Percentiles rank a stretch among this genome's conserved stretches.
Evolutionary conservation across 2,797 vertebrate genomes (phyloP).

Genomic region (Parambassis ranga): DNA sequence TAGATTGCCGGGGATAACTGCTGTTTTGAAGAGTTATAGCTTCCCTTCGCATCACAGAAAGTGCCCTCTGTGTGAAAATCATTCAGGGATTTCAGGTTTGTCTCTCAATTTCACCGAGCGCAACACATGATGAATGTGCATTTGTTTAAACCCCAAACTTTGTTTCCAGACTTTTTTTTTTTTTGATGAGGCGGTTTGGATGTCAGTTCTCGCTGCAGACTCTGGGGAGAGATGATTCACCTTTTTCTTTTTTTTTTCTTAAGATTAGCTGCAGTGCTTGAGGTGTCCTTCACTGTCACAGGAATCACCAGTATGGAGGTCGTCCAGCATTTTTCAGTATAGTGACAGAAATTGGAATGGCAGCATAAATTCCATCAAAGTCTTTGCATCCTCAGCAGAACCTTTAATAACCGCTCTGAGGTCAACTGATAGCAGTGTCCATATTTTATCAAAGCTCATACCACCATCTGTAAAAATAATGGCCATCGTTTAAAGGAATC

Average conservation of each 20-base stretch:
- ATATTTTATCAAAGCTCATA: background rate
- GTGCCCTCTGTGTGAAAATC: slow-evolving; percentile 78
- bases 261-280: slow-evolving; percentile 29
- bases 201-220: slow-evolving; percentile 23
- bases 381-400: slow-evolving; percentile 48
- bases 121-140: slow-evolving; percentile 56
- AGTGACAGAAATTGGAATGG: slow-evolving; percentile 58
- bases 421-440: slow-evolving; percentile 6
- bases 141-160: slow-evolving; percentile 46
- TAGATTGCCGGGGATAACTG: slow-evolving; percentile 84
- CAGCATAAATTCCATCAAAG: slow-evolving; percentile 42
- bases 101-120: slow-evolving; percentile 54
- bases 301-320: slow-evolving; percentile 32
- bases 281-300: slow-evolving; percentile 51
- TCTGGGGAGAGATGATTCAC: slow-evolving; percentile 15
- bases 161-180: slow-evolving; percentile 52
- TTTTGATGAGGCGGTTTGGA: slow-evolving; percentile 45
- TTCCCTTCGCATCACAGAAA: slow-evolving; percentile 75
- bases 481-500: slow-evolving; percentile 3
- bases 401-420: slow-evolving; percentile 17
- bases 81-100: slow-evolving; percentile 69
- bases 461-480: background rate
- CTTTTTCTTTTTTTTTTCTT: background rate
- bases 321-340: slow-evolving; percentile 30
- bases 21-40: slow-evolving; percentile 86